Base-by-base conservation (phyloP, 2,113 vertebrate species). In the Bombycilla garrulus region DNA sequence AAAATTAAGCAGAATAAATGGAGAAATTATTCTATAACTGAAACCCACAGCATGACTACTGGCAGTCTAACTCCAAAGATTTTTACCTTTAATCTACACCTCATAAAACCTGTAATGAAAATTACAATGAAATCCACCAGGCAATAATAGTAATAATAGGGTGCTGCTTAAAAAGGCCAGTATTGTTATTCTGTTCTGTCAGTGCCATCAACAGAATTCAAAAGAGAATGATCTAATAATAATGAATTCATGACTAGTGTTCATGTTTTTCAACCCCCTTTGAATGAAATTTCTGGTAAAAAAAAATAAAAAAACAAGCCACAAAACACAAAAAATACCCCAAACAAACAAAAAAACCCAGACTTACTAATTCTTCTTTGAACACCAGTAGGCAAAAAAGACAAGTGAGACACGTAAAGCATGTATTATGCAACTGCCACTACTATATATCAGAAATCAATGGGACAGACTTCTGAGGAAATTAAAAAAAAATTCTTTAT, bases 1-100 rank as follows among this genome's bases (percentile, higher is more conserved):
- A 97, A 95, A 97, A 94, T 95, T 94, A 97, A 96, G 86, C 50
- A 91, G 72, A 97, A 90, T 92, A 97, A 97, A 33, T 95, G 24
- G 40, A 97, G 23, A 45, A 95, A 95, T 96, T 74, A 93, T 89
- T 93, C 67, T 44, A 47, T 94, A 97, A 97, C 90, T 97, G 87
- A 97, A 98, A 93, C 19, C 17, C 54, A 87, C 36, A 69, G 90
- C 56, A 92, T 81, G 60, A 85, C 66, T 87, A 96, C 56, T 95
- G 94, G 78, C 74, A 97, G 91, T 80, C 91, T 81, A 95, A 8
- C 78, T 90, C 51, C 25, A 91, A 54, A 95, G 77, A 91, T 94
- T 96, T 97, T 96, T 96, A 91, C 83, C 86, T 96, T 96, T 96
- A 96, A 94, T 97, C 88, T 86, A 90, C 18, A 96, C 45, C 51